Conservation (phyloP, 2,113 vertebrate genomes). For the Ceyx melanurus region DNA sequence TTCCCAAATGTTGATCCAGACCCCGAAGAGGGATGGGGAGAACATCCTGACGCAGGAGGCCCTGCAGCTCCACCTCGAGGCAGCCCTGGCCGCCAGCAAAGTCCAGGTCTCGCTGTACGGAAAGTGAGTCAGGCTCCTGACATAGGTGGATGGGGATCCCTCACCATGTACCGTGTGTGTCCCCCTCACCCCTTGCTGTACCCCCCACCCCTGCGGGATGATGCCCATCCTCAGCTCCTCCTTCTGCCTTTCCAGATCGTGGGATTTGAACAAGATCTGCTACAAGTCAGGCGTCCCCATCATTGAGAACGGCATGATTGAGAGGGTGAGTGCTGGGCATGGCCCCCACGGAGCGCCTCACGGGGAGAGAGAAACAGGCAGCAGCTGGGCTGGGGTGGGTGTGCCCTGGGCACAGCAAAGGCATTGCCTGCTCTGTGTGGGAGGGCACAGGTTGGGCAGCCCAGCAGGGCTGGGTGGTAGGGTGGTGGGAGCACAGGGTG, state of each 20-base stretch:
- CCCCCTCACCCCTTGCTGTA: neutral
- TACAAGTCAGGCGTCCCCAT: conserved; percentile 98
- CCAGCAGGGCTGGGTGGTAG: rapidly evolving
- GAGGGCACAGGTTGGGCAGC: neutral
- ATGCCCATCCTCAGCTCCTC: neutral
- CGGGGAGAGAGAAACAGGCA: rapidly evolving
- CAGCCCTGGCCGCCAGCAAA: conserved; percentile 92
- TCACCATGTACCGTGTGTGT: neutral
- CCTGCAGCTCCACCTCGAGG: conserved; percentile 92
- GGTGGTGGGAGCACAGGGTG: rapidly evolving
- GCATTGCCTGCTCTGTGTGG: neutral
- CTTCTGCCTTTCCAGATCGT: conserved; percentile 80
- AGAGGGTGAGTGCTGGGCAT: conserved; percentile 82
- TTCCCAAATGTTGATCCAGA: conserved; percentile 97
- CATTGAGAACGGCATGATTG: conserved; percentile 98
- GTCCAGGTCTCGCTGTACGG: conserved; percentile 96
- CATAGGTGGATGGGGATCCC: neutral
- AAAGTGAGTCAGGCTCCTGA: conserved; percentile 85
- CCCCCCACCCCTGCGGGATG: neutral
- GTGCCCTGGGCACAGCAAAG: neutral
- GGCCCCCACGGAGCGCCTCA: rapidly evolving
- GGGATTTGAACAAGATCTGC: conserved; percentile 99
- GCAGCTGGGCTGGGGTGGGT: neutral
- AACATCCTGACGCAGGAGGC: conserved; percentile 91
- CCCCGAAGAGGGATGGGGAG: conserved; percentile 86